Evolutionary conservation across 1,140 invertebrate species (phyloP), one percentile per base, ranked within the genome.

Genomic region (Saxidomus purpurata): DNA sequence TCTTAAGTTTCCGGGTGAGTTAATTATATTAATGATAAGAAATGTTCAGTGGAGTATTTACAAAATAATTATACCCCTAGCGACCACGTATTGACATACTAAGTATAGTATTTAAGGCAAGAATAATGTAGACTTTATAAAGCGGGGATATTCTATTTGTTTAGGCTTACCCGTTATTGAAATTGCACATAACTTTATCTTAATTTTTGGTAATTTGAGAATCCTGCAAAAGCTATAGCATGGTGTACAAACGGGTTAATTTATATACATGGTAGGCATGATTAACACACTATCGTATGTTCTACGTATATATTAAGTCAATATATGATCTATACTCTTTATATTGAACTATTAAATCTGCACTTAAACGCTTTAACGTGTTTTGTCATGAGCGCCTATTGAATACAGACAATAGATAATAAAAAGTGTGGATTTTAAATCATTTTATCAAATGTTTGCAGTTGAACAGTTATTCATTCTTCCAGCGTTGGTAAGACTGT

Each of bases 51-150:
- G n/a, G 40, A 52, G 43, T 79, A 79, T 79, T 79, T 79, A 79
- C 76, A 79, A 79, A 79, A n/a, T 52, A 49, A 52, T 79, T 79
- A 49, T 34, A 79, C 40, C 76, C 76, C 28, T 79, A 79, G 76
- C 76, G 47, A 79, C 76, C 76, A 79, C 19, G 76, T 34, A 79
- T 79, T 79, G 28, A 19, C 22, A 19, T 49, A 34, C 19, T 38
- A 19, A 38, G 67, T 17, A 40, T 3, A 1, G 17, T 15, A 8
- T 31, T 38, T 67, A 22, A 28, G 2, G 3, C 1, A 36, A 19
- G 61, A 36, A 36, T 28, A 34, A 36, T 67, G 25, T 19, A 8
- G 17, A 15, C 34, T 40, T 17, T 71, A 71, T n/a, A 71, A 71
- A 38, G 22, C 34, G 13, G 34, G 67, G 13, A 38, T 71, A 40